Base-by-base conservation (phyloP, 2,888 invertebrate genomes). In the Ypsolopha sequella region DNA sequence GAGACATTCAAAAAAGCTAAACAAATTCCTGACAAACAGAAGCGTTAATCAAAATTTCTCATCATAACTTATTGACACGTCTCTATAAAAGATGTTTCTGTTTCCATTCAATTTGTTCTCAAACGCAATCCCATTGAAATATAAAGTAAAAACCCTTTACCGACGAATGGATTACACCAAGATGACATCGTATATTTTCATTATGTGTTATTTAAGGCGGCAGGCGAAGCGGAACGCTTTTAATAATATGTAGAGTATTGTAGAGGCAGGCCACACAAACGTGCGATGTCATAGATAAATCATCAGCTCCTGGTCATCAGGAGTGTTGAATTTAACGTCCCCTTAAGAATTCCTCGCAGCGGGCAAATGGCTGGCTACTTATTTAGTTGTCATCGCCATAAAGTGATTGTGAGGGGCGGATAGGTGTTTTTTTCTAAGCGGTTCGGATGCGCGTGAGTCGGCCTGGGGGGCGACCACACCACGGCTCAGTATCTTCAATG, bases 381-480 rank as follows among this genome's bases (percentile, higher is more conserved):
- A 76, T 73, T 67, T 62, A 73, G 70, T 75, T 78, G 80, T 76
- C 76, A 70, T 71, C 65, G 65, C 60, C 76, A 78, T 79, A 80
- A 80, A 81, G 65, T 66, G 62, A 66, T 68, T 64, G 60, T 65
- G 62, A 73, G 71, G 73, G 72, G 71, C 70, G 71, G 70, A 71
- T 66, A 36, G 68, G 63, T 50, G 47, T 44, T 70, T 77, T 76
- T 78, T 78, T 70, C 60, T 59, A 54, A 58, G 58, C 62, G 60
- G 24, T 24, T 24, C 24, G 24, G 24, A 24, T 24, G 24, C 24
- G 24, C 24, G 65, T 64, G 41, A 7, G 46, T 41, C 80, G 61
- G 74, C 65, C 64, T 75, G 80, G 80, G 78, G 74, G 81, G 82
- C 77, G 81, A 81, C 82, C 84, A 82, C 82, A 81, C 80, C 65